These are phyloP conservation scores for Argyrosomus japonicus DNA, from an alignment of 2,113 vertebrate species.

Conservation along the genomic window DNA sequence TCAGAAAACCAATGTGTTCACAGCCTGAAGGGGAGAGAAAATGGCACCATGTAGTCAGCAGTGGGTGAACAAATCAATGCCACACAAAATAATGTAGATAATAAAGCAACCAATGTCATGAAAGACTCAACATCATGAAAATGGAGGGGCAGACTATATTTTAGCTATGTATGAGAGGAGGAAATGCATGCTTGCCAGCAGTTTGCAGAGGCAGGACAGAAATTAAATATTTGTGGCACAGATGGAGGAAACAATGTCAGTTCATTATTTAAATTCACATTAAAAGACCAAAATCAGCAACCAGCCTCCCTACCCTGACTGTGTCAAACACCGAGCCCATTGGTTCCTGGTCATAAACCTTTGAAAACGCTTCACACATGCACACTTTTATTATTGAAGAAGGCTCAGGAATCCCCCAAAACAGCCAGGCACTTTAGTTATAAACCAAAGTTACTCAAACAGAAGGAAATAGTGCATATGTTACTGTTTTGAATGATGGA, in stretches of 20 bases:
- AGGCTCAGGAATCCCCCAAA: neutral
- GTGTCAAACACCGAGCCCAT: neutral
- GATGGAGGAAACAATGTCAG: neutral
- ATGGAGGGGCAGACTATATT: neutral
- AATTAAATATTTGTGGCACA: neutral
- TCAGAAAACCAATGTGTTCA: neutral
- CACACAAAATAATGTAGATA: neutral
- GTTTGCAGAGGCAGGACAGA: too few species aligned
- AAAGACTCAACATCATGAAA: neutral
- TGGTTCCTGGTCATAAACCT: neutral
- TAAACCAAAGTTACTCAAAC: neutral
- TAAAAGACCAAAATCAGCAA: neutral
- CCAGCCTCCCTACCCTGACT: neutral
- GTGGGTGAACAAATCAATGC: neutral
- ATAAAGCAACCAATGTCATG: neutral
- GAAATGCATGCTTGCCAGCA: neutral
- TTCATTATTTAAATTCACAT: neutral
- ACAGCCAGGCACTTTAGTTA: neutral
- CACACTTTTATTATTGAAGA: neutral
- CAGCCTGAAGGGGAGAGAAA: slow-evolving; percentile 1
- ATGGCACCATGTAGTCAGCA: neutral
- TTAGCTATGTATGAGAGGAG: neutral
- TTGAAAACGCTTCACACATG: neutral
- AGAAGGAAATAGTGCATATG: neutral
- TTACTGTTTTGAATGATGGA: slow-evolving; percentile 37